These are phyloP conservation scores for Hippopotamus amphibius DNA, from an alignment of 2,113 vertebrate species.

Conservation along the genomic window DNA sequence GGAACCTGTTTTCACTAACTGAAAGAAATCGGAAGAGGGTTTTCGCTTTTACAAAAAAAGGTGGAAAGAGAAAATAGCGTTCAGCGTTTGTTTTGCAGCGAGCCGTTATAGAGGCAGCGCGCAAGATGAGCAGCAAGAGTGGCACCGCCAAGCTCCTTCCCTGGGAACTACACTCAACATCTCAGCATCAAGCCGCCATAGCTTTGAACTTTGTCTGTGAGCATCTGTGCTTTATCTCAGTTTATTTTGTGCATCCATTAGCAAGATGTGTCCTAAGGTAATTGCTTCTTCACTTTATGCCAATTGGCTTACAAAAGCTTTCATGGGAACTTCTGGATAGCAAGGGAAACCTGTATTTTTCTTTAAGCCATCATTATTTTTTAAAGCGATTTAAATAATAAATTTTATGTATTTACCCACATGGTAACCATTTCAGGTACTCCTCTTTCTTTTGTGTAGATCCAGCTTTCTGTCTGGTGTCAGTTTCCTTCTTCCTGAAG, in stretches of 20 bases:
- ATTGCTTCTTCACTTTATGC: neutral
- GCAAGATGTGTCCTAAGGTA: conserved; percentile 4
- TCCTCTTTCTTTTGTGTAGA: conserved; percentile 13
- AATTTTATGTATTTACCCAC: neutral
- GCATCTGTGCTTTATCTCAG: neutral
- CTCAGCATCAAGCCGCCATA: neutral
- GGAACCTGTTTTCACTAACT: neutral
- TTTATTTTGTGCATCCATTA: neutral
- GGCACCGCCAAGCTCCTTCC: neutral
- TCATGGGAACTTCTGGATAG: neutral
- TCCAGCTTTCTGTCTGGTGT: neutral
- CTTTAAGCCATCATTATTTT: conserved; percentile 6
- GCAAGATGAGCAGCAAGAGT: neutral
- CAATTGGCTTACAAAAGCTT: neutral
- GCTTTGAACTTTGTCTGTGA: conserved; percentile 7
- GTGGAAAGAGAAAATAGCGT: neutral
- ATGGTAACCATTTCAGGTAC: neutral
- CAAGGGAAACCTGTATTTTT: neutral
- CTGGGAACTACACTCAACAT: conserved; percentile 5
- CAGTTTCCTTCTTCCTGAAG: neutral
- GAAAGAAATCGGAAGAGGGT: neutral
- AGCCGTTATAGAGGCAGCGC: neutral
- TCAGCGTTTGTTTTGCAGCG: neutral
- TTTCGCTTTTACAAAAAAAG: neutral
- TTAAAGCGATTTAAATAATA: conserved; percentile 27